These are phyloP conservation scores for Cheilosia urbana DNA, from an alignment of 2,888 invertebrate genomes.

Conservation along the genomic window DNA sequence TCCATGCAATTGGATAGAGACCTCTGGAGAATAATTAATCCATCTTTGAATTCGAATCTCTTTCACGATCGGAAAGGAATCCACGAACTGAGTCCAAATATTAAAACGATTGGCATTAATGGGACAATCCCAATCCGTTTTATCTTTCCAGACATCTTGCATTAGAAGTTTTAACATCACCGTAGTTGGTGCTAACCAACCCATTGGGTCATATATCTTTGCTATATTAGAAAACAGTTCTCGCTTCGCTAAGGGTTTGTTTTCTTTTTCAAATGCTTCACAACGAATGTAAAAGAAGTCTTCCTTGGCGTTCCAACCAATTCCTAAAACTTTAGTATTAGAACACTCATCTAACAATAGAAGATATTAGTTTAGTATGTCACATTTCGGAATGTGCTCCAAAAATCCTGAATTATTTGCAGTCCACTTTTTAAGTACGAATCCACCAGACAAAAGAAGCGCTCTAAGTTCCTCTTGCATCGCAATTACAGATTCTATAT, in stretches of 20 bases:
- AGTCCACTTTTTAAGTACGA: constrained; percentile 28
- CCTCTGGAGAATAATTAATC: neutral
- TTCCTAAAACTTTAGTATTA: constrained; percentile 49
- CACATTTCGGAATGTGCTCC: constrained; percentile 4
- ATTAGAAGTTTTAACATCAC: constrained; percentile 56
- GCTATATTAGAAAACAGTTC: constrained; percentile 52
- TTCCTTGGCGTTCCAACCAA: constrained; percentile 62
- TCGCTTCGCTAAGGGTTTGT: neutral
- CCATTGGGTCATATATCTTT: constrained; percentile 59
- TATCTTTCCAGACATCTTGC: constrained; percentile 63
- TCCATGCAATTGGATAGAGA: constrained; percentile 51
- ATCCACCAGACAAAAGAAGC: constrained; percentile 20
- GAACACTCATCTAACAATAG: neutral
- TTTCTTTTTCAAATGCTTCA: constrained; percentile 18
- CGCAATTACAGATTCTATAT: neutral
- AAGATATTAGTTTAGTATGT: constrained; percentile 19
- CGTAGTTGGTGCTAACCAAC: constrained; percentile 58
- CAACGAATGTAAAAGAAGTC: constrained; percentile 46
- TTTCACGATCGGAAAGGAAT: constrained; percentile 4
- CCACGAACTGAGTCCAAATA: constrained; percentile 9
- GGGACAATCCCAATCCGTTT: constrained; percentile 51
- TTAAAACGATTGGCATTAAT: neutral
- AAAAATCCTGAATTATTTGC: constrained; percentile 23
- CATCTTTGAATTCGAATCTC: neutral
- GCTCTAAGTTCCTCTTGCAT: constrained; percentile 13